Evolutionary conservation across 2,888 invertebrate genomes (phyloP), one percentile per base, ranked within the genome.

Genomic region (Eudemis profundana): DNA sequence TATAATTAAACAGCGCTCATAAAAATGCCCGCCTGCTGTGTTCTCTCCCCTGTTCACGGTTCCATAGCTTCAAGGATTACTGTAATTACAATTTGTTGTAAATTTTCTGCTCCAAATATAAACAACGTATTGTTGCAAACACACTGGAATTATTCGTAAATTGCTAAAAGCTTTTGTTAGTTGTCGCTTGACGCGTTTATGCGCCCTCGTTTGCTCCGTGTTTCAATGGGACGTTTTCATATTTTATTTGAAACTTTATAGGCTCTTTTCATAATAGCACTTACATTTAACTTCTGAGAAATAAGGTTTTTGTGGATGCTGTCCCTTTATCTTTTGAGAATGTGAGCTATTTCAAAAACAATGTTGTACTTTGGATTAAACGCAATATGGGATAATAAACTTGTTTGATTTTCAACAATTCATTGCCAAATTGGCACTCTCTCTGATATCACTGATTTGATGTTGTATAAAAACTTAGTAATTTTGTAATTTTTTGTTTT

Each of bases 81-180:
- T 47, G 65, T 65, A 84, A 84, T 83, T 84, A 84, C 82, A 70
- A 81, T 83, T 78, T 75, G 78, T 77, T 82, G 84, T 83, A 79
- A 78, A 81, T 82, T 80, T 79, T 79, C 76, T 72, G 77, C 78
- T 73, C 69, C 70, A 74, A 71, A 72, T 75, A 76, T 64, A 60
- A 65, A 60, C 65, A 65, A 65, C 59, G 65, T 60, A 60, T 65
- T 65, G 65, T 60, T 44, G 59, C 53, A 27, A 42, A 64, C 51
- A 53, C 44, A 53, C 57, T 50, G 57, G 44, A 57, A 59, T 64
- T 64, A 57, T 57, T 57, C 64, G 27, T n/a, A 23, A 64, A 59
- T 64, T 59, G 64, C 64, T 64, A 64, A 64, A 64, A 64, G 64
- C 64, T 57, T 64, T 64, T 64, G 36, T 59, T 59, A 64, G 57